Conservation (phyloP, 2,888 invertebrate genomes). For the Drosophila phalerata region DNA sequence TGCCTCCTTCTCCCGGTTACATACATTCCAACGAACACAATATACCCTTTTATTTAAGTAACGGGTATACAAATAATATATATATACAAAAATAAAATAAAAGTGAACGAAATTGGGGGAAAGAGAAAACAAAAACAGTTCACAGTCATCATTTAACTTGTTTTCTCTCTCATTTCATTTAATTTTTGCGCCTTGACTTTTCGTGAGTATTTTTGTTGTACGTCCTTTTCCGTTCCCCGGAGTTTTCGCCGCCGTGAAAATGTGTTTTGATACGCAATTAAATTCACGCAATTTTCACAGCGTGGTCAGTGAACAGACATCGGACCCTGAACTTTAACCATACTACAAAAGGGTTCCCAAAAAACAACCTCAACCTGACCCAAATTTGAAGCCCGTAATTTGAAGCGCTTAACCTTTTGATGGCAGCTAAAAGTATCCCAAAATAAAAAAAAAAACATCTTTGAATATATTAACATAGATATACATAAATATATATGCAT, state of each 20-base stretch:
- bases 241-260: conserved; percentile 17
- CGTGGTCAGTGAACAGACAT: conserved; percentile 49
- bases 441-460: conserved; percentile 5
- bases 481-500: conserved; percentile 7
- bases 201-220: conserved; percentile 4
- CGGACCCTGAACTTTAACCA: conserved; percentile 43
- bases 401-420: conserved; percentile 64
- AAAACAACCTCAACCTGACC: background rate
- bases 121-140: conserved; percentile 18
- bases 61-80: background rate
- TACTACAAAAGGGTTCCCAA: background rate
- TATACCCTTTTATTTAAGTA: no score
- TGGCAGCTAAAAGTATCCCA: conserved; percentile 32
- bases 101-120: conserved; percentile 2
- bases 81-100: background rate
- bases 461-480: conserved; percentile 2
- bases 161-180: conserved; percentile 20
- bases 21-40: no score
- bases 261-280: conserved; percentile 68
- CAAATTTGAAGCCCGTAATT: conserved; percentile 51
- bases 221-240: background rate
- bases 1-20: no score
- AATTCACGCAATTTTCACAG: conserved; percentile 57
- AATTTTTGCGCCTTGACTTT: conserved; percentile 9
- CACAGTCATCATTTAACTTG: conserved; percentile 44